phyloP scores from a whole-genome alignment of 1,140 invertebrate species.

The Temnothorax curvispinosus region DNA sequence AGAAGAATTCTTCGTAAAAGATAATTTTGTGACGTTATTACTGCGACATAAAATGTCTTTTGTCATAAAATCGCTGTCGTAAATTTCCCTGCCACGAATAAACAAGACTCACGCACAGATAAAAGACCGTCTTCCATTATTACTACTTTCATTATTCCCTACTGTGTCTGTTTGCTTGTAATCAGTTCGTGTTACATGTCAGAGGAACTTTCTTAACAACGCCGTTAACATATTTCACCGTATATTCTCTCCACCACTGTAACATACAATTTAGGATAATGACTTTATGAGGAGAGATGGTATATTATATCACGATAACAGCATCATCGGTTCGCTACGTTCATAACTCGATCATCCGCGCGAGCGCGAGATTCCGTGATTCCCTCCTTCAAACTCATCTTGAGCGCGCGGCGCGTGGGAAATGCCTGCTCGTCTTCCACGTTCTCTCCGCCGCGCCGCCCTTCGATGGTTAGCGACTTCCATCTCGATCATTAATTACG shows the following conservation, averaged over 20 bases:
- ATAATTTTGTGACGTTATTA: constrained; percentile 8
- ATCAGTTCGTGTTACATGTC: constrained; percentile 7
- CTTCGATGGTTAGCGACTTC: constrained; percentile 42
- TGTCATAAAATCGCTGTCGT: neutral
- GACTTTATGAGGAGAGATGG: constrained; percentile 52
- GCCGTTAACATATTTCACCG: neutral
- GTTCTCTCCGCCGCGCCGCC: constrained; percentile 19
- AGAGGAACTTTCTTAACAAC: constrained; percentile 8
- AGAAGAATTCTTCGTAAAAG: neutral
- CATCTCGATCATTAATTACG: constrained; percentile 69
- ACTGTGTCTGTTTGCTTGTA: neutral
- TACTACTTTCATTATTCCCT: neutral
- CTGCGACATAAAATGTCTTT: neutral
- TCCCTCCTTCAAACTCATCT: constrained; percentile 19
- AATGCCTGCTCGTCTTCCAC: constrained; percentile 58
- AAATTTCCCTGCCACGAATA: neutral
- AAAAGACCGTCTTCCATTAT: neutral
- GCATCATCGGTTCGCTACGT: constrained; percentile 61
- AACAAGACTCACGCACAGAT: neutral
- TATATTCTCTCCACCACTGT: neutral
- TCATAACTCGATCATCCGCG: constrained; percentile 73
- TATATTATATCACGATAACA: constrained; percentile 69
- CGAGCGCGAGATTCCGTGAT: constrained; percentile 55
- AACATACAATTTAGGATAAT: constrained; percentile 51
- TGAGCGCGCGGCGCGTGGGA: constrained; percentile 45